Evolutionary conservation across 2,113 vertebrate genomes (phyloP).

Genomic region (Neodon shergylaensis): DNA sequence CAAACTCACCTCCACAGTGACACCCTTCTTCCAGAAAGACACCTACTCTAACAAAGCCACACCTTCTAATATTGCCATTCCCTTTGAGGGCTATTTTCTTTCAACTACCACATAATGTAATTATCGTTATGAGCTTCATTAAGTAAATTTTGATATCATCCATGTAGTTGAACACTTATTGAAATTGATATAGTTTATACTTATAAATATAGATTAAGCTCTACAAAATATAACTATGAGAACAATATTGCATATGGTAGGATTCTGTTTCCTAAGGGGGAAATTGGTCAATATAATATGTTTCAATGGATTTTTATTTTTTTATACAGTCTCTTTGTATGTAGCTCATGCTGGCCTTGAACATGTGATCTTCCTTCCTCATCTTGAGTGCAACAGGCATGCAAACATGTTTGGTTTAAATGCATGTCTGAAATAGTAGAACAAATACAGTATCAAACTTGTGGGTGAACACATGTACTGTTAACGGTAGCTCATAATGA

Average conservation of each 20-base stretch:
- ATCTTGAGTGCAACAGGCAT: neutral
- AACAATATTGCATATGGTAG: neutral
- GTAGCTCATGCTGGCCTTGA: neutral
- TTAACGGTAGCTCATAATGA: neutral
- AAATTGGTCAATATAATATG: neutral
- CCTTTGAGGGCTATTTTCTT: neutral
- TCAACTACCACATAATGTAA: neutral
- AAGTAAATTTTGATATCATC: neutral
- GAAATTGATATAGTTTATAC: slow-evolving; percentile 13
- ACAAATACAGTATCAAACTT: slow-evolving; percentile 2
- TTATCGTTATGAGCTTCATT: neutral
- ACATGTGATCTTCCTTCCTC: neutral
- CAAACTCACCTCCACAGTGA: neutral
- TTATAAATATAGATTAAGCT: slow-evolving; percentile 7
- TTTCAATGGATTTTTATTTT: neutral
- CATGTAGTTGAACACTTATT: slow-evolving; percentile 14
- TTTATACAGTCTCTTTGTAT: neutral
- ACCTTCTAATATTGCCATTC: neutral
- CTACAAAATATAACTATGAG: neutral
- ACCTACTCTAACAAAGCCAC: neutral
- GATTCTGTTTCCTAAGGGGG: neutral
- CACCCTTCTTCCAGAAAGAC: neutral
- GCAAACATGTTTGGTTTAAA: neutral
- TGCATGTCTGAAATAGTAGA: neutral
- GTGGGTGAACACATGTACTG: neutral